These are phyloP conservation scores for Sebastes schlegelii DNA, from an alignment of 2,113 vertebrate species.

Conservation along the genomic window DNA sequence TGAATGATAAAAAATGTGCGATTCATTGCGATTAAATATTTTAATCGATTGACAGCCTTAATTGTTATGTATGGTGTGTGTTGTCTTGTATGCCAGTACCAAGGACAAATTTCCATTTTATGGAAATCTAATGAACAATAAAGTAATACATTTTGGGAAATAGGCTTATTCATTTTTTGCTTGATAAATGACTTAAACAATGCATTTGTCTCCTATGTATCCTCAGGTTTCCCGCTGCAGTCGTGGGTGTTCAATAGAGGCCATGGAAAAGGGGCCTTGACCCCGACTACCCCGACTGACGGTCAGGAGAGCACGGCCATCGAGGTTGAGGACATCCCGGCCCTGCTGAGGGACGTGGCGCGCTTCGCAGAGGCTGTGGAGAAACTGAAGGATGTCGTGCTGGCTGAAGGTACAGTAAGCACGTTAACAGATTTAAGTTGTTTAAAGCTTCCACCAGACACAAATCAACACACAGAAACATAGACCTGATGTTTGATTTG, in stretches of 20 bases:
- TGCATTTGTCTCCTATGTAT: neutral
- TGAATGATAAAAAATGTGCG: no score
- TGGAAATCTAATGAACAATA: no score
- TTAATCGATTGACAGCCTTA: no score
- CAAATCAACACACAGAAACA: neutral
- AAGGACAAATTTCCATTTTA: no score
- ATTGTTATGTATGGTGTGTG: no score
- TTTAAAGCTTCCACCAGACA: neutral
- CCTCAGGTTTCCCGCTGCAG: conserved; percentile 87
- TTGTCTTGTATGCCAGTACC: no score
- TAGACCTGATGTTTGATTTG: neutral
- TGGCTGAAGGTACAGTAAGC: conserved; percentile 85
- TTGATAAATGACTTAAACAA: neutral
- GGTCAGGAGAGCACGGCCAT: conserved; percentile 80
- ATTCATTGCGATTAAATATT: no score
- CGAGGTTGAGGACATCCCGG: conserved; percentile 92
- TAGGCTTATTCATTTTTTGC: neutral
- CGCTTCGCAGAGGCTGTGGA: conserved; percentile 93
- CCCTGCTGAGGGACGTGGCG: conserved; percentile 88
- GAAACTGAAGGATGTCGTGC: conserved; percentile 92
- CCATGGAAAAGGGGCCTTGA: conserved; percentile 81
- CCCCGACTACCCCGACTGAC: conserved; percentile 77
- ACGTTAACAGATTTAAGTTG: fast-evolving
- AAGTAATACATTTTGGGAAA: no score
- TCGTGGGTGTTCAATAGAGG: conserved; percentile 85